These are phyloP conservation scores for Anniella stebbinsi DNA, from an alignment of 2,797 vertebrate genomes.

Conservation along the genomic window DNA sequence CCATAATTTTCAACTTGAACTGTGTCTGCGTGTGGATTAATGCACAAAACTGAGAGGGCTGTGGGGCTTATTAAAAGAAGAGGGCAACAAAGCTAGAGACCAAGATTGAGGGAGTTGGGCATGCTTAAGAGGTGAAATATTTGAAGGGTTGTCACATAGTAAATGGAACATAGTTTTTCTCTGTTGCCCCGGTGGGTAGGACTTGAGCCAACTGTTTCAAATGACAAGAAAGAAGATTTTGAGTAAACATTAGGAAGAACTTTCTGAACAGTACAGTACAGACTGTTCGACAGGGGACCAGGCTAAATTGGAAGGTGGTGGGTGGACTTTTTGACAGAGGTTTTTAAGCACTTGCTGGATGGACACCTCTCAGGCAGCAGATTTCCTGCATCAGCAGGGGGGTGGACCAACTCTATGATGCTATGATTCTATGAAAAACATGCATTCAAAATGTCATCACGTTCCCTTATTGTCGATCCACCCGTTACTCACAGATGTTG, in stretches of 20 bases:
- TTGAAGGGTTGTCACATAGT: neutral
- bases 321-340: neutral
- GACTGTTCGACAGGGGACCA: neutral
- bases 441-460: too few species aligned
- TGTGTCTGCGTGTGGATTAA: neutral
- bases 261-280: neutral
- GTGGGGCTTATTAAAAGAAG: neutral
- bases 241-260: neutral
- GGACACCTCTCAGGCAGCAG: neutral
- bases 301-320: too few species aligned
- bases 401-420: neutral
- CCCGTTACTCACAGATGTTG: too few species aligned
- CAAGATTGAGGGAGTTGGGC: neutral
- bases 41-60: neutral
- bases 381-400: neutral
- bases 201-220: neutral
- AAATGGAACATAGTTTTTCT: neutral
- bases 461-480: too few species aligned
- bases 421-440: neutral
- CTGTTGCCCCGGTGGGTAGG: neutral
- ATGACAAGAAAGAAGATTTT: neutral
- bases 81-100: neutral
- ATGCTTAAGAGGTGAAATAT: neutral
- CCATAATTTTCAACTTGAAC: neutral
- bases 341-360: neutral